These are phyloP conservation scores for Semnornis frantzii DNA, from an alignment of 2,113 vertebrate genomes.

Conservation along the genomic window DNA sequence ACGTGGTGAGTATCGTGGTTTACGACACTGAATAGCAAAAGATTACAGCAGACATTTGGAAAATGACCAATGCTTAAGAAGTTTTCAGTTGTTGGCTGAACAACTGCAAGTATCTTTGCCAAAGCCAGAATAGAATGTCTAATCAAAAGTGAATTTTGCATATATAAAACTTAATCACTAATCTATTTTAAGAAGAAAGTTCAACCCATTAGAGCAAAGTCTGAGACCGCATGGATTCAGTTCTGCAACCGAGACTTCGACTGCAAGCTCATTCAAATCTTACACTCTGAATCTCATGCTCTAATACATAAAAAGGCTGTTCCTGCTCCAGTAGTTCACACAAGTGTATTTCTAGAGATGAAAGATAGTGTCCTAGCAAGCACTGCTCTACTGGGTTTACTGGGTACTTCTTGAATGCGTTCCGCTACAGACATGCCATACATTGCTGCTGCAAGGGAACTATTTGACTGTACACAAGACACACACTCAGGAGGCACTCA, in stretches of 20 bases:
- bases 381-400: background rate
- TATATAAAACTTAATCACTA: background rate
- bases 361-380: background rate
- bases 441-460: background rate
- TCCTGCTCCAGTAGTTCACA: background rate
- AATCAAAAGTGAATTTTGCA: background rate
- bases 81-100: constrained; percentile 32
- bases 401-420: background rate
- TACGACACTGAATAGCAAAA: background rate
- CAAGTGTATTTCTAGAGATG: background rate
- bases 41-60: constrained; percentile 13
- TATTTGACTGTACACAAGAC: background rate
- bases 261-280: background rate
- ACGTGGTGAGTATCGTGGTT: background rate
- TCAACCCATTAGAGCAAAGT: background rate
- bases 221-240: background rate
- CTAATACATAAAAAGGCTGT: background rate
- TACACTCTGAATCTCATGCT: background rate
- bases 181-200: constrained; percentile 5
- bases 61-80: background rate
- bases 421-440: background rate
- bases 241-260: background rate
- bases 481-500: background rate
- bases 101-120: constrained; percentile 12
- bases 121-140: constrained; percentile 10